These are phyloP conservation scores for Xiphophorus couchianus DNA, from an alignment of 2,113 vertebrate genomes.

Conservation along the genomic window DNA sequence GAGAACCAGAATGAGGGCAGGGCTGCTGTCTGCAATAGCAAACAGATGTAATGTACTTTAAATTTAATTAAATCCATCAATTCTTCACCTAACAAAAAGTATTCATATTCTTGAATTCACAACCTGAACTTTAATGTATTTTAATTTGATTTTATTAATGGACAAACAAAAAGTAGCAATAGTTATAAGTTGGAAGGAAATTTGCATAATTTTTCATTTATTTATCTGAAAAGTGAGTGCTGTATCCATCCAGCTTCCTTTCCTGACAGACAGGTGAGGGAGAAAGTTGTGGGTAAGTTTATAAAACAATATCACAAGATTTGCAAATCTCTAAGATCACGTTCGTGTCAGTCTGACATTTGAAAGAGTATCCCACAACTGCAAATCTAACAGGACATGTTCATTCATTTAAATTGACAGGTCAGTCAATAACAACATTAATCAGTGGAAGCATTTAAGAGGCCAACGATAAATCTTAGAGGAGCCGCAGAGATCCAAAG, in stretches of 20 bases:
- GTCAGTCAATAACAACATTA: background rate
- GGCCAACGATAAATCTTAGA: background rate
- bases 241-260: background rate
- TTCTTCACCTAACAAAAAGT: too few species aligned
- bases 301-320: background rate
- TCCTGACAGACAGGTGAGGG: background rate
- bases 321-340: background rate
- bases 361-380: background rate
- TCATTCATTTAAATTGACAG: background rate
- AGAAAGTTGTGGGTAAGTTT: background rate
- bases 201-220: too few species aligned
- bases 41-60: conserved; percentile 10
- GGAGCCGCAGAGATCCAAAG: background rate
- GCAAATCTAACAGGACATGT: background rate
- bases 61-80: conserved; percentile 8
- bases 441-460: background rate
- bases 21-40: conserved; percentile 15
- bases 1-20: conserved; percentile 37
- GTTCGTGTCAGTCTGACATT: background rate
- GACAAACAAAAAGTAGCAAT: too few species aligned
- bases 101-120: too few species aligned
- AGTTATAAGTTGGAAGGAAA: too few species aligned
- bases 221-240: conserved; percentile 12
- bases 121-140: too few species aligned
- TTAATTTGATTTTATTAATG: too few species aligned